phyloP scores from a whole-genome alignment of 2,888 invertebrate species.

The Dascillus cervinus region DNA sequence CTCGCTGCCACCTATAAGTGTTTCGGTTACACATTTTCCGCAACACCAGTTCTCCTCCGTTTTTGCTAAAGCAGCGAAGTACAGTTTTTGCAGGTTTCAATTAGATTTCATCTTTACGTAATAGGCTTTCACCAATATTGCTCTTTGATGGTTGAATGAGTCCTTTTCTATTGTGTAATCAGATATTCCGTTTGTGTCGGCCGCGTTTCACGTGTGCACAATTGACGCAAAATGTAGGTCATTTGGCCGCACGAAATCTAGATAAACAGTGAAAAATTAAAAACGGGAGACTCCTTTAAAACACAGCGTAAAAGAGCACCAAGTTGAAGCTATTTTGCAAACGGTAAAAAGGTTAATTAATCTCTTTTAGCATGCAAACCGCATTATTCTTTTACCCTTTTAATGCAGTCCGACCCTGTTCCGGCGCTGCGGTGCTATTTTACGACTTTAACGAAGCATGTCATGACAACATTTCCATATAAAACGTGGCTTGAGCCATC shows the following conservation, averaged over 20 bases:
- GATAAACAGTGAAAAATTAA: too few relatives aligned
- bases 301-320: conserved; percentile 21
- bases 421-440: conserved; percentile 36
- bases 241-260: background rate
- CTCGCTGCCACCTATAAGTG: conserved; percentile 21
- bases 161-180: conserved; percentile 23
- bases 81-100: conserved; percentile 23
- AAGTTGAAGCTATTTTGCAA: conserved; percentile 30
- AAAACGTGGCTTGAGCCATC: conserved; percentile 25
- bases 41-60: conserved; percentile 26
- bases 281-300: conserved; percentile 11
- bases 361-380: conserved; percentile 39
- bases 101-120: conserved; percentile 35
- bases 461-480: conserved; percentile 33
- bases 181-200: conserved; percentile 4
- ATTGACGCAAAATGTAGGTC: background rate
- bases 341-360: conserved; percentile 39
- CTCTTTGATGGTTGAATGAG: conserved; percentile 33
- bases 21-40: conserved; percentile 30
- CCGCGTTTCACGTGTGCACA: too few relatives aligned
- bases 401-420: conserved; percentile 38
- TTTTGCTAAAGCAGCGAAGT: conserved; percentile 21
- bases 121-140: conserved; percentile 35
- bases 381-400: conserved; percentile 38
- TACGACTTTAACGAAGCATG: conserved; percentile 42